Evolutionary conservation across 2,888 invertebrate genomes (phyloP).

Genomic region (Synanthedon vespiformis): DNA sequence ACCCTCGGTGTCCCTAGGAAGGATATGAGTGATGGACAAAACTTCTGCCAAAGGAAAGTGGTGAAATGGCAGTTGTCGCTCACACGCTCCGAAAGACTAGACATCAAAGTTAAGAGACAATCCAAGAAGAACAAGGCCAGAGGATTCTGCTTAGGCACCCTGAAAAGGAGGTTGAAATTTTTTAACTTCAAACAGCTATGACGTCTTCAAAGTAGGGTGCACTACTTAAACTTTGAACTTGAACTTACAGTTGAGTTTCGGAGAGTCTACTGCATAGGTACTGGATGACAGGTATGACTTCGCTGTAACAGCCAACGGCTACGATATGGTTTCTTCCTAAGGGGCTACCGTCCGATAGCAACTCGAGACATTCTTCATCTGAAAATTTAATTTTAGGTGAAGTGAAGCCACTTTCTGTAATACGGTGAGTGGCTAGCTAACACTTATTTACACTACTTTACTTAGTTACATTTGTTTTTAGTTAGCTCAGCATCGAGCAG

Average conservation of each 20-base stretch:
- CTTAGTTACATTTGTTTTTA: too few relatives aligned
- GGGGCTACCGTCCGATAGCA: conserved; percentile 66
- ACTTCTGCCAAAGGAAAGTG: conserved; percentile 91
- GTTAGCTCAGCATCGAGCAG: too few relatives aligned
- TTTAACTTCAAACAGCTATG: neutral
- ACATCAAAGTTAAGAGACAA: conserved; percentile 86
- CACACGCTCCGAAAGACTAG: conserved; percentile 84
- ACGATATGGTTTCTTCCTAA: conserved; percentile 63
- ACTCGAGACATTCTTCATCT: conserved; percentile 85
- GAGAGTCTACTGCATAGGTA: conserved; percentile 88
- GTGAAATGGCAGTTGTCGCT: conserved; percentile 88
- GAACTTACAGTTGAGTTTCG: conserved; percentile 79
- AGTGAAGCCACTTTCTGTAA: too few relatives aligned
- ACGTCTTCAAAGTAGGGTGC: neutral
- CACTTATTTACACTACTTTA: too few relatives aligned
- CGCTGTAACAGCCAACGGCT: conserved; percentile 88
- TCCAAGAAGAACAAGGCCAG: conserved; percentile 84
- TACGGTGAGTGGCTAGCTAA: too few relatives aligned
- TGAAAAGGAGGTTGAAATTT: conserved; percentile 27
- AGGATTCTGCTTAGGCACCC: conserved; percentile 73
- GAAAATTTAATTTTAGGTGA: conserved; percentile 10
- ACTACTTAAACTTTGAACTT: neutral
- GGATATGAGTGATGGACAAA: conserved; percentile 89
- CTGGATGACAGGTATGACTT: conserved; percentile 90
- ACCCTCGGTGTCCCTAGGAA: conserved; percentile 89